phyloP scores from a whole-genome alignment of 2,797 vertebrate genomes.

The Allobates femoralis region DNA sequence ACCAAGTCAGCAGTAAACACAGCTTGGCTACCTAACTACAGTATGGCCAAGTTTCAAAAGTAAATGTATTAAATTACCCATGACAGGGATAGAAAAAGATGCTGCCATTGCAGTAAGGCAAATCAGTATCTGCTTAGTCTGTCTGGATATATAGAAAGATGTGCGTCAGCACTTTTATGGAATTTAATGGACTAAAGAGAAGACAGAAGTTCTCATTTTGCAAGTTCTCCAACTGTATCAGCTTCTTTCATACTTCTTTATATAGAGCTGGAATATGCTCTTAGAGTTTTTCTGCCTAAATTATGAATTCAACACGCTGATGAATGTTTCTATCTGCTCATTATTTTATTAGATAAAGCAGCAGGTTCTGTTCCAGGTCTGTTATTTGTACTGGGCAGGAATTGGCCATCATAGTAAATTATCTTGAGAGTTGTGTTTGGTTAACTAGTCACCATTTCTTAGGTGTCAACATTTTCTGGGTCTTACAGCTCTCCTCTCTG shows the following conservation, averaged over 20 bases:
- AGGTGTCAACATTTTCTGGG: not conserved
- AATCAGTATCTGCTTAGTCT: conserved; percentile 13
- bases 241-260: conserved; percentile 1
- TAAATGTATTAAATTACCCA: not conserved
- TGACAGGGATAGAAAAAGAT: not conserved
- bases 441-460: not conserved
- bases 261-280: not conserved
- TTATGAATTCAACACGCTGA: not conserved
- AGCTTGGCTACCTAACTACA: not conserved
- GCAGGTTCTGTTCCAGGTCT: not conserved
- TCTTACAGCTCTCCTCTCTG: not conserved
- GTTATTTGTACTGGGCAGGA: not conserved
- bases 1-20: not conserved
- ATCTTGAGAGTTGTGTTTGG: not conserved
- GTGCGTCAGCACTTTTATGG: conserved; percentile 27
- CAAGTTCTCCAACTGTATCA: conserved; percentile 15
- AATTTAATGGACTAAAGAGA: conserved; percentile 31
- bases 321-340: not conserved
- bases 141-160: conserved; percentile 1
- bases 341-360: not conserved
- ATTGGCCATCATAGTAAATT: not conserved
- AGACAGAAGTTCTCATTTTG: not conserved
- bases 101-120: not conserved
- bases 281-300: not conserved
- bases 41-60: not conserved